A percentile compares a stretch with the other conserved stretches of the same genome.
Conservation (phyloP, 2,888 invertebrate species). For the Ceramica pisi region DNA sequence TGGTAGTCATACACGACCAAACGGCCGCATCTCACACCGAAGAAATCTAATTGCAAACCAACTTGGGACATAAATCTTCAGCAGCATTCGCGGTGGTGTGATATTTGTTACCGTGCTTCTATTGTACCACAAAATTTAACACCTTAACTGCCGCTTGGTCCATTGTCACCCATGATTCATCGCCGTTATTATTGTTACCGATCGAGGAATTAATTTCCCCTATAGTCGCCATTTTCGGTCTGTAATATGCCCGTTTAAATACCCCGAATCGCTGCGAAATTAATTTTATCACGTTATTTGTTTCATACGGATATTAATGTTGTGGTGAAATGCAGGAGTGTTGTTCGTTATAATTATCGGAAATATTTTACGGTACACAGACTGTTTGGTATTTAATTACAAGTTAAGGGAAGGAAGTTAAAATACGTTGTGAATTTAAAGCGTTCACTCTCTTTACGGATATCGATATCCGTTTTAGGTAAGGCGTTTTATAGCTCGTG, state of each 20-base stretch:
- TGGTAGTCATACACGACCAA: constrained; percentile 30
- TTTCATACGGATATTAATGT: constrained; percentile 70
- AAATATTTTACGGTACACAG: constrained; percentile 52
- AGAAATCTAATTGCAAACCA: constrained; percentile 86
- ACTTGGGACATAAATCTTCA: constrained; percentile 85
- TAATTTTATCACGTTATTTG: constrained; percentile 78
- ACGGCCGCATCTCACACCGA: constrained; percentile 52
- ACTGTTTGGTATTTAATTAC: constrained; percentile 46
- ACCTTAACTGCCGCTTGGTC: constrained; percentile 80
- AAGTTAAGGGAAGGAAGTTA: constrained; percentile 24
- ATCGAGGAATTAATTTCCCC: constrained; percentile 87
- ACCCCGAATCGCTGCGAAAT: constrained; percentile 77
- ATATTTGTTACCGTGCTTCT: constrained; percentile 76
- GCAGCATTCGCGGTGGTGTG: constrained; percentile 68
- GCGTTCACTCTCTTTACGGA: constrained; percentile 18
- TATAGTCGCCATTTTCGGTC: constrained; percentile 75
- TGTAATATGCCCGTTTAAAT: constrained; percentile 78
- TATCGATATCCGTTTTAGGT: constrained; percentile 16
- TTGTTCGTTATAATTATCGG: constrained; percentile 59
- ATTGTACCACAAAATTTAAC: constrained; percentile 84
- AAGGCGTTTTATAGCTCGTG: not conserved
- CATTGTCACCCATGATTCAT: constrained; percentile 87
- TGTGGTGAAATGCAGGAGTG: constrained; percentile 65
- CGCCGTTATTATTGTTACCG: constrained; percentile 84
- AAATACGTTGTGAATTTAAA: constrained; percentile 10